A percentile compares a stretch with the other conserved stretches of the same genome.
Conservation (phyloP, 64 coral and sea anemone species). For the Orbicella faveolata region DNA sequence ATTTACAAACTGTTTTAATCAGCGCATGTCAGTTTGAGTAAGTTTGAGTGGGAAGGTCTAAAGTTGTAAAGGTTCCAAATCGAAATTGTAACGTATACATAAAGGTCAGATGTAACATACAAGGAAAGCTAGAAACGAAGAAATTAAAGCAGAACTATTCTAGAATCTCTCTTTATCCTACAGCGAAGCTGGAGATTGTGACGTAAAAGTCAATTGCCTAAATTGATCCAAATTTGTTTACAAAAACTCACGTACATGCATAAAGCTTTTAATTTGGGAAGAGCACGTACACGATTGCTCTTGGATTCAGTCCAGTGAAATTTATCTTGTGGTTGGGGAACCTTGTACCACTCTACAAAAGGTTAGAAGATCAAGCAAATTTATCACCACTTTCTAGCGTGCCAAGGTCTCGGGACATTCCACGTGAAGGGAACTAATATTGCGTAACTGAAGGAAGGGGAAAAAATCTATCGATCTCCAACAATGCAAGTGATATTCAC, state of each 20-base stretch:
- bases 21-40: background rate
- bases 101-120: background rate
- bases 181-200: too few relatives aligned
- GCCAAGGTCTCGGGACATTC: background rate
- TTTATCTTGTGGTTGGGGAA: slow-evolving; percentile 2
- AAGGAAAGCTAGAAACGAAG: background rate
- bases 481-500: too few relatives aligned
- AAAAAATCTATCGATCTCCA: too few relatives aligned
- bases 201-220: background rate
- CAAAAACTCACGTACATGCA: background rate
- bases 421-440: too few relatives aligned
- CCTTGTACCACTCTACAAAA: slow-evolving; percentile 16
- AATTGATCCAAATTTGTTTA: background rate
- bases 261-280: background rate
- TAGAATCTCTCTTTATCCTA: background rate
- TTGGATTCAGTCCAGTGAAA: background rate
- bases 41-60: background rate
- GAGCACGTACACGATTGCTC: background rate
- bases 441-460: too few relatives aligned
- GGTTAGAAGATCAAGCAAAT: slow-evolving; percentile 1
- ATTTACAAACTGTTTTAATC: background rate
- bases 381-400: background rate
- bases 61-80: background rate
- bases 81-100: background rate
- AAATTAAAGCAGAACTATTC: background rate